These are phyloP conservation scores for Dendrolimus pini DNA, from an alignment of 2,888 invertebrate species.

Conservation along the genomic window DNA sequence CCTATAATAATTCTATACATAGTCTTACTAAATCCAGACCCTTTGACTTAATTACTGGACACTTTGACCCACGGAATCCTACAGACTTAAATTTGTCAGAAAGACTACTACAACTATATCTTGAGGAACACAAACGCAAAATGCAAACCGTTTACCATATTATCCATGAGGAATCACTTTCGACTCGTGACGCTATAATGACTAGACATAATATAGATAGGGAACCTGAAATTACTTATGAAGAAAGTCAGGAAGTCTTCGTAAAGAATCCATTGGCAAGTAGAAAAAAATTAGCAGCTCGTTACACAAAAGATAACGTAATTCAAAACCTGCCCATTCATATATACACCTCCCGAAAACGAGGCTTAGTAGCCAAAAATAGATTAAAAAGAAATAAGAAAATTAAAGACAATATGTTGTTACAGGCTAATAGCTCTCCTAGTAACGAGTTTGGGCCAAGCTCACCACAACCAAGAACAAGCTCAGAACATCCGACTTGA, in stretches of 20 bases:
- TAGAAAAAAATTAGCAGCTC: no score
- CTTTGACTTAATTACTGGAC: conserved; percentile 18
- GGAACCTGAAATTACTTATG: no score
- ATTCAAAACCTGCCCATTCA: conserved; percentile 1
- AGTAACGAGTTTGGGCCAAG: neutral
- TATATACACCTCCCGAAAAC: conserved; percentile 1
- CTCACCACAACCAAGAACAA: neutral
- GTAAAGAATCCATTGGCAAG: no score
- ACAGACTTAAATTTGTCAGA: conserved; percentile 16
- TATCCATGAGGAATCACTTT: conserved; percentile 12
- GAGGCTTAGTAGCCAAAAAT: neutral
- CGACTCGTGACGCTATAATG: conserved; percentile 7
- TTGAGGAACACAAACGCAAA: conserved; percentile 9
- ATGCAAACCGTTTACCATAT: conserved; percentile 15
- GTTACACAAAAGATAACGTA: conserved; percentile 3
- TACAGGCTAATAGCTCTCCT: conserved; percentile 1
- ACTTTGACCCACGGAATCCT: conserved; percentile 20
- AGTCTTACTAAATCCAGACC: conserved; percentile 22
- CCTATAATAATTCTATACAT: conserved; percentile 7
- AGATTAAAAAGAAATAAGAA: neutral
- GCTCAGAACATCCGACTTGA: conserved; percentile 3
- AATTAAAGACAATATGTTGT: conserved; percentile 1
- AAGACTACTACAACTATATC: conserved; percentile 20
- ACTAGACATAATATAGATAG: no score
- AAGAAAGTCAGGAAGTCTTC: no score